Evolutionary conservation across 2,797 vertebrate species (phyloP), one percentile per base, ranked within the genome.

Genomic region (Megalops cyprinoides): DNA sequence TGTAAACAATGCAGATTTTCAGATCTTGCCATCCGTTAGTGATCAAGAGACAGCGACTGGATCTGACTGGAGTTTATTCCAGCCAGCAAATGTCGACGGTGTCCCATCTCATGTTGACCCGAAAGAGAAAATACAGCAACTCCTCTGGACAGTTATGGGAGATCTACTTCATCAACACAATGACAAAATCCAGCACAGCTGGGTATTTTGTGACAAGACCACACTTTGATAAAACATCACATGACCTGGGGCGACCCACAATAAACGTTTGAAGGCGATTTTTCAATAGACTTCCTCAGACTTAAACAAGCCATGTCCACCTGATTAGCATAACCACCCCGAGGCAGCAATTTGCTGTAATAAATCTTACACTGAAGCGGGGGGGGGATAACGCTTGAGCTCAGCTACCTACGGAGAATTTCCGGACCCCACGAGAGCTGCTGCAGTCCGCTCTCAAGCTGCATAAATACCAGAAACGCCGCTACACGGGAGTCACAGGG

Each of bases 281-380:
- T 56, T 48, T 10, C 46, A 46, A 4, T 46, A 4, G 46, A 58
- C 53, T 58, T n/a, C 34, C 34, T 39, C 28, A 37, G 39, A 44
- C 42, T n/a, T n/a, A 25, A 2, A 56, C 18, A n/a, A 48, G 23
- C 53, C 3, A 10, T 23, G 25, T 14, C 53, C 31, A 51, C 51
- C 56, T 12, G 56, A 23, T 67, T 10, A 55, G 39, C 49, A 76
- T 76, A 18, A 76, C 15, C n/a, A 20, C 76, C 53, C 75, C 34
- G 15, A 31, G 34, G 28, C 60, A 4, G 20, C 37, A 39, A 44
- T 39, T 39, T 58, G 56, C n/a, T 58, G 14, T 28, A n/a, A 58
- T 6, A 62, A 23, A 25, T 44, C 20, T 23, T 23, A 77, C n/a
- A n/a, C n/a, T n/a, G n/a, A n/a, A 31, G 42, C 25, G 42, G 25